Conservation (phyloP, 2,797 vertebrate genomes). For the Mus minutoides region DNA sequence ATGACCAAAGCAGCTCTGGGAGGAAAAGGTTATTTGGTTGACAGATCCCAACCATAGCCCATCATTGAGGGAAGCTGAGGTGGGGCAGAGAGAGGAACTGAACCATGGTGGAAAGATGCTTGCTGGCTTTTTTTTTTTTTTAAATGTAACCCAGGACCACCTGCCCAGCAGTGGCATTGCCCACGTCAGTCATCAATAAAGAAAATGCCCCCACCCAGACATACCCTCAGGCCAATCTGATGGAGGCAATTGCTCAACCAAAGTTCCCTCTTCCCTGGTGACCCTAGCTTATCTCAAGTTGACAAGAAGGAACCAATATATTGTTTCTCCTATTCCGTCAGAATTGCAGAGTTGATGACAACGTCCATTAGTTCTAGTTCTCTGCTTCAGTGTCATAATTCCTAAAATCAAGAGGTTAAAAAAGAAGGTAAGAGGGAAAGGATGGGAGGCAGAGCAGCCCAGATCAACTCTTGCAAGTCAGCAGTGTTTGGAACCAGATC, state of each 20-base stretch:
- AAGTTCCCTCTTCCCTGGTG: not conserved
- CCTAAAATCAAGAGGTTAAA: not conserved
- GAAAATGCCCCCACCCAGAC: not conserved
- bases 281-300: not conserved
- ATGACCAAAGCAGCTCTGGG: not conserved
- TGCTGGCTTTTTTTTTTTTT: not conserved
- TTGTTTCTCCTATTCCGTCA: not conserved
- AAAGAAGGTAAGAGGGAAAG: not conserved
- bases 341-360: not conserved
- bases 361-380: not conserved
- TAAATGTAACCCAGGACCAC: not conserved
- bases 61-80: not conserved
- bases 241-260: not conserved
- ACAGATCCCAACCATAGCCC: not conserved
- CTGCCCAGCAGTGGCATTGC: not conserved
- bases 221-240: not conserved
- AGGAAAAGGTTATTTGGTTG: not conserved
- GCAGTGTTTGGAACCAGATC: not conserved
- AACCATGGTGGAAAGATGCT: not conserved
- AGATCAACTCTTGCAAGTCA: not conserved
- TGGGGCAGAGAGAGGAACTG: not conserved
- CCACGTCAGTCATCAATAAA: not conserved
- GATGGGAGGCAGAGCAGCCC: too few species aligned
- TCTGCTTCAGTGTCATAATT: not conserved
- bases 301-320: not conserved